Evolutionary conservation across 2,113 vertebrate species (phyloP), one percentile per base, ranked within the genome.

Genomic region (Lophura nycthemera): DNA sequence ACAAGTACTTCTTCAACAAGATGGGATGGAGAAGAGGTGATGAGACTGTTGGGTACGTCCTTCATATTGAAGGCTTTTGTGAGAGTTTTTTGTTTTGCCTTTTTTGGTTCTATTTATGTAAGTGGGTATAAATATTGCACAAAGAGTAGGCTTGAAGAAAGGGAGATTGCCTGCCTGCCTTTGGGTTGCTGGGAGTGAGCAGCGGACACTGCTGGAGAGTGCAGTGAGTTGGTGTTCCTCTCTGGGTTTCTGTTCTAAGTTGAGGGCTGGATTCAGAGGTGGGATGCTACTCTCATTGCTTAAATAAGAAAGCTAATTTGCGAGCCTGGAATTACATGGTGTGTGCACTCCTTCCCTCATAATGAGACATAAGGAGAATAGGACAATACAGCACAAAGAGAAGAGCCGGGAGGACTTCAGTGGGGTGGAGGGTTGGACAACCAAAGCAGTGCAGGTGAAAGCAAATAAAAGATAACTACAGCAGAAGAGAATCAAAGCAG

Each of bases 71-170:
- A 64, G 22, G 21, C 4, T 78, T 74, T 15, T 75, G 20, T 1
- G 6, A 66, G 50, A 81, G 36, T 42, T 6, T 8, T 32, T 0
- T 32, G 27, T 52, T 91, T 82, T 8, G 75, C 32, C 13, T 72
- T 91, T 89, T 89, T 75, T 84, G 87, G 32, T 86, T 74, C 48
- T 86, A 47, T 71, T 86, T 92, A 48, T 52, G 86, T 57, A 30
- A 22, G 67, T 57, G 66, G 69, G 66, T 80, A 78, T 91, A 63
- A 82, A 29, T 76, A 34, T 22, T 52, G 61, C 78, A 83, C 20
- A 3, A 27, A 52, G 86, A 80, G 86, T 73, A 73, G 83, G 92
- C 59, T 84, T 47, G 70, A 11, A 34, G 76, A 0, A 42, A 93
- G 88, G 88, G 92, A 73, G 67, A 56, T 65, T 83, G 72, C 88